These are phyloP conservation scores for Numenius phaeopus DNA, from an alignment of 2,797 vertebrate species.

Conservation along the genomic window DNA sequence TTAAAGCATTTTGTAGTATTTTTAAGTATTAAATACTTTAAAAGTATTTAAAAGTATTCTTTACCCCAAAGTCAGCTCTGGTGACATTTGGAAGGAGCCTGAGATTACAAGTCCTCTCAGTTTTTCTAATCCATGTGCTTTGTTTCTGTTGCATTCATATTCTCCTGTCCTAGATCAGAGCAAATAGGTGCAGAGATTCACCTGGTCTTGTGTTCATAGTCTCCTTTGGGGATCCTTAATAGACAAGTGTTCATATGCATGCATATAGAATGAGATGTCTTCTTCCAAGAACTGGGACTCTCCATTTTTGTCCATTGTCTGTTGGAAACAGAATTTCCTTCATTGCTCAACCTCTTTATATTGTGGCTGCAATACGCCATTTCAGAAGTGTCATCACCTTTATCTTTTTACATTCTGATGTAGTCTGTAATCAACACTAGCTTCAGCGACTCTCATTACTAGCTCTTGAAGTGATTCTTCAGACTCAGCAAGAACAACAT, in stretches of 20 bases:
- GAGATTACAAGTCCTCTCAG: neutral
- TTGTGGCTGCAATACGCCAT: neutral
- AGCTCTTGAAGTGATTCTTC: slow-evolving; percentile 80
- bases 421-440: slow-evolving; percentile 73
- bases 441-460: slow-evolving; percentile 77
- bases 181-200: neutral
- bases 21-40: neutral
- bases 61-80: neutral
- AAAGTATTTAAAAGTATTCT: neutral
- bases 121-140: neutral
- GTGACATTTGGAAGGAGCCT: neutral
- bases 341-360: neutral
- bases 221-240: neutral
- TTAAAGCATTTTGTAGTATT: neutral
- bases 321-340: slow-evolving; percentile 2
- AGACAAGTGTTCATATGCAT: neutral
- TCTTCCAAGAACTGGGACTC: neutral
- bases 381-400: slow-evolving; percentile 68
- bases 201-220: neutral
- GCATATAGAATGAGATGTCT: neutral
- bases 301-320: neutral
- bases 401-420: slow-evolving; percentile 70
- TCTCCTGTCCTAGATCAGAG: neutral
- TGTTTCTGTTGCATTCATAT: neutral
- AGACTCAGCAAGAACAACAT: slow-evolving; percentile 80